These are phyloP conservation scores for Neomonachus schauinslandi DNA, from an alignment of 2,113 vertebrate genomes.

Conservation along the genomic window DNA sequence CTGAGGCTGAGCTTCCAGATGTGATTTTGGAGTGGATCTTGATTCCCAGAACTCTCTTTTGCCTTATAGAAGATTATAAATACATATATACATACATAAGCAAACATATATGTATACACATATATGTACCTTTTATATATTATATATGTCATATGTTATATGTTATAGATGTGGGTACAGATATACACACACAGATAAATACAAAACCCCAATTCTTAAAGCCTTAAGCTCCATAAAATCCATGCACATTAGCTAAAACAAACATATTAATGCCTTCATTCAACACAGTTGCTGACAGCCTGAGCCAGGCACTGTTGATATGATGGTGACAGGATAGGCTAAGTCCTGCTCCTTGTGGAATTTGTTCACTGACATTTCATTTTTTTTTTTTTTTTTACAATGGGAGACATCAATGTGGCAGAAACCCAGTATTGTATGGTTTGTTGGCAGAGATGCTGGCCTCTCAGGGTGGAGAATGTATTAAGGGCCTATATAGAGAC, in stretches of 20 bases:
- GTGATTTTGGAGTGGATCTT: neutral
- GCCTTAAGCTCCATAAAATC: neutral
- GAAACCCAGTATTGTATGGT: accelerated
- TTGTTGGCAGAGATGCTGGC: neutral
- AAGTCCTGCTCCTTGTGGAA: neutral
- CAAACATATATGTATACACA: neutral
- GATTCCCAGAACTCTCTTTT: neutral
- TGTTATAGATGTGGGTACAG: neutral
- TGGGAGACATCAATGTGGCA: neutral
- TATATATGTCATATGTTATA: neutral
- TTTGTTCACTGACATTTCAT: neutral
- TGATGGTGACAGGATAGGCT: neutral
- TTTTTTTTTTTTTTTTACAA: neutral
- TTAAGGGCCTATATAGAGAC: accelerated
- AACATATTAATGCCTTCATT: neutral
- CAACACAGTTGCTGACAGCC: neutral
- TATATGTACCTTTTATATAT: neutral
- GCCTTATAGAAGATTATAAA: neutral
- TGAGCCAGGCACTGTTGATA: neutral
- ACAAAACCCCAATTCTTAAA: neutral
- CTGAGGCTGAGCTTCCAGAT: neutral
- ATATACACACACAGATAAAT: no score
- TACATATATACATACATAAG: neutral
- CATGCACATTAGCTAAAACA: neutral
- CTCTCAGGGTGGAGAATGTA: accelerated